Base-by-base conservation (phyloP, 2,888 invertebrate genomes). In the Cactoblastis cactorum region DNA sequence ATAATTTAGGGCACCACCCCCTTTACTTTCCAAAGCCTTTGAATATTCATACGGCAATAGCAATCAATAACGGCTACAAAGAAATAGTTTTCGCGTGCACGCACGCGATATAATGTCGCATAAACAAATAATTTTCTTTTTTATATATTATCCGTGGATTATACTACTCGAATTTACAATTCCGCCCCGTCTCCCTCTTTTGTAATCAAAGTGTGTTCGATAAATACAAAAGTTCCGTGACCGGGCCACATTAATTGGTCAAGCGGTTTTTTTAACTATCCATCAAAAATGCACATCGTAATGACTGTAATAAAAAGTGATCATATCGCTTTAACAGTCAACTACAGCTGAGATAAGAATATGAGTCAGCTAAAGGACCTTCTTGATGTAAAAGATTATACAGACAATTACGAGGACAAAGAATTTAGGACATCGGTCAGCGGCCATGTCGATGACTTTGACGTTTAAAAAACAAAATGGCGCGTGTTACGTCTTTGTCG, bases 1-100 rank as follows among this genome's bases (percentile, higher is more conserved):
- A 75, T 86, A 86, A 87, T 88, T 86, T 84, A 85, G 85, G 85
- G 83, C 87, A 80, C 81, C 80, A 69, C 81, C 80, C 80, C 83
- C 79, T 81, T 74, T 79, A 81, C 82, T 83, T 86, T 82, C 76
- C 81, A 76, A 85, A 87, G 78, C 68, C 69, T 80, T 74, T 89
- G 89, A 89, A 89, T 88, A 89, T 89, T 89, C 87, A 89, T 89
- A 87, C 78, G 80, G 77, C 80, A 82, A 81, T 82, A 81, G 85
- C 83, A 87, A 88, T 89, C 88, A 87, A 89, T 89, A 89, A 83
- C 79, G 74, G 74, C 75, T 74, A 83, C 83, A 83, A 80, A 83
- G 83, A 83, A 83, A 83, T 86, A 83, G 83, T 84, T 87, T 88
- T 87, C 81, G 86, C 88, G 87, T 88, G 88, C 80, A 75, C 77